Evolutionary conservation across 1,140 invertebrate genomes (phyloP).

Genomic region (Hestina assimilis): DNA sequence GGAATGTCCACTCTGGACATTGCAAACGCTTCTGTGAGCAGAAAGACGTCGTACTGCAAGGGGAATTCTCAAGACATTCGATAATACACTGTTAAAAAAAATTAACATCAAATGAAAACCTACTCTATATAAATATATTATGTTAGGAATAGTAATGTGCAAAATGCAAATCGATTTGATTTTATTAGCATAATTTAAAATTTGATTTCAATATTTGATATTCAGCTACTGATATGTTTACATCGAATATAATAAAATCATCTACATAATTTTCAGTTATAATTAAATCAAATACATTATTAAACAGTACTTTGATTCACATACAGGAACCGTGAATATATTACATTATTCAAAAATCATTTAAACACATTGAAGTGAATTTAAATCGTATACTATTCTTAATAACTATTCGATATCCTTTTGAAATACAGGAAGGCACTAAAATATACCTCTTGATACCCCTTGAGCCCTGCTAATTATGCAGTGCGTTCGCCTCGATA

Average conservation of each 20-base stretch:
- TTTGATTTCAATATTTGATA: constrained; percentile 17
- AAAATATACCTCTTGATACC: constrained; percentile 37
- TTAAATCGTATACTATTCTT: too few relatives aligned
- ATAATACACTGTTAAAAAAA: constrained; percentile 5
- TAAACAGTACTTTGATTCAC: not conserved
- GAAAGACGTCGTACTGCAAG: constrained; percentile 2
- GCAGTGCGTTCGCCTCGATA: constrained; percentile 64
- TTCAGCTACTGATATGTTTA: too few relatives aligned
- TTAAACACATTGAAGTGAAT: too few relatives aligned
- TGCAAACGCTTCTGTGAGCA: constrained; percentile 22
- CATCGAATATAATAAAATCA: too few relatives aligned
- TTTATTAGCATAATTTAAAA: constrained; percentile 28
- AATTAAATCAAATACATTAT: not conserved
- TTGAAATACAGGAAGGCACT: constrained; percentile 9
- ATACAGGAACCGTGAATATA: too few relatives aligned
- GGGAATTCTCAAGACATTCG: constrained; percentile 22
- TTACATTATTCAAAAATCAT: too few relatives aligned
- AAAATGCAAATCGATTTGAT: constrained; percentile 19
- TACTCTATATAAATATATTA: constrained; percentile 7
- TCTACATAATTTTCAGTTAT: not conserved
- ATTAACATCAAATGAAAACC: too few relatives aligned
- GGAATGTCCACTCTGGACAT: constrained; percentile 38
- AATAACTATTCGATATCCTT: too few relatives aligned
- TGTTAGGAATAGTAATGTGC: constrained; percentile 14
- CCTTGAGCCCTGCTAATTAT: constrained; percentile 65